Percentiles rank a stretch among this genome's conserved stretches.
These are phyloP conservation scores for Eupristina koningsbergeri DNA, from an alignment of 1,140 invertebrate genomes.

Conservation along the genomic window DNA sequence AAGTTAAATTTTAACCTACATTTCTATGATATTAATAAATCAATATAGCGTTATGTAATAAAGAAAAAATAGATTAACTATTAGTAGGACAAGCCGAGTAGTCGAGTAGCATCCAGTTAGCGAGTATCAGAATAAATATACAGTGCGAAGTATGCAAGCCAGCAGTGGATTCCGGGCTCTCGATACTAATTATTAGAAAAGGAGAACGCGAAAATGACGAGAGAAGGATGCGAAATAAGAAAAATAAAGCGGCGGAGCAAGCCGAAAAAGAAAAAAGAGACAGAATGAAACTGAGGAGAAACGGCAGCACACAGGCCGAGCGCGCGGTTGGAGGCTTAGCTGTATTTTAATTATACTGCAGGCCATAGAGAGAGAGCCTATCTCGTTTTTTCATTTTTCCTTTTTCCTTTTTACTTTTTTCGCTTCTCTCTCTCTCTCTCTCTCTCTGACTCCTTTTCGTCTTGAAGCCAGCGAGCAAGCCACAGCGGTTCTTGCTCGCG, in stretches of 20 bases:
- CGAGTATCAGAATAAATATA: conserved; percentile 27
- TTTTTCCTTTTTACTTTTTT: conserved; percentile 58
- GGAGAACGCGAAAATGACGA: conserved; percentile 36
- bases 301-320: conserved; percentile 40
- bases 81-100: neutral
- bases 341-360: conserved; percentile 72
- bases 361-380: conserved; percentile 55
- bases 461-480: conserved; percentile 29
- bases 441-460: conserved; percentile 30
- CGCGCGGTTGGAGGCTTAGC: conserved; percentile 64
- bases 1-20: neutral
- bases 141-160: neutral
- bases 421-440: conserved; percentile 56
- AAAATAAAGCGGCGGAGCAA: conserved; percentile 43
- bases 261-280: conserved; percentile 42
- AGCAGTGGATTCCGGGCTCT: conserved; percentile 9
- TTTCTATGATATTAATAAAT: neutral
- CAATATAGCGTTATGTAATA: neutral
- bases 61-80: neutral
- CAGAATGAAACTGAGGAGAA: conserved; percentile 52
- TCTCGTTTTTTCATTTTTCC: conserved; percentile 56
- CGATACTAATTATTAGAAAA: conserved; percentile 50
- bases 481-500: conserved; percentile 41
- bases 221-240: conserved; percentile 26
- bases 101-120: neutral